Evolutionary conservation across 2,888 invertebrate species (phyloP).

Genomic region (Stomorhina lunata): DNA sequence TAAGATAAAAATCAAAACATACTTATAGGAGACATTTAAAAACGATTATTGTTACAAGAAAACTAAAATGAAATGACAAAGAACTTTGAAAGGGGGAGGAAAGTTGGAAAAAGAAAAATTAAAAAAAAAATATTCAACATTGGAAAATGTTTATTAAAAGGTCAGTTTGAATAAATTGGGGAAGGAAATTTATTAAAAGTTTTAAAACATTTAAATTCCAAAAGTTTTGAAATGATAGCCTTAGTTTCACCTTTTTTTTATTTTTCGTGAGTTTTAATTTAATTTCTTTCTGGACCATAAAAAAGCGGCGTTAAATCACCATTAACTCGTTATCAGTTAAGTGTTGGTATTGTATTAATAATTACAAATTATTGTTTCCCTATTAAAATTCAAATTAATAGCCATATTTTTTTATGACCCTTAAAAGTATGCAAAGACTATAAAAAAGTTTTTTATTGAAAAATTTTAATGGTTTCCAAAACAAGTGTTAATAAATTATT

Average conservation of each 20-base stretch:
- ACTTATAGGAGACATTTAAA: background rate
- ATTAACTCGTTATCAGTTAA: background rate
- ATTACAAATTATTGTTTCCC: background rate
- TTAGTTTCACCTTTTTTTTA: too few relatives aligned
- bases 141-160: too few relatives aligned
- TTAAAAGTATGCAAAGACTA: background rate
- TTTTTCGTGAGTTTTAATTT: too few relatives aligned
- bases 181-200: too few relatives aligned
- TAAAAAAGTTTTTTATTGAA: background rate
- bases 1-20: background rate
- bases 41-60: background rate
- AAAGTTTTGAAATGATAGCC: too few relatives aligned
- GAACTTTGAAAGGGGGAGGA: too few relatives aligned
- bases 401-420: background rate
- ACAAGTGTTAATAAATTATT: conserved; percentile 13
- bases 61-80: too few relatives aligned
- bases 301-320: background rate
- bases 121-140: too few relatives aligned
- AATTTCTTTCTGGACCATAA: background rate
- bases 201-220: too few relatives aligned
- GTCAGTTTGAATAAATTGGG: too few relatives aligned
- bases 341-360: too few relatives aligned
- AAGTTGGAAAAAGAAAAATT: too few relatives aligned
- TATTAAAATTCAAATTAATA: background rate
- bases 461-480: background rate